Conservation (phyloP, 1,140 invertebrate genomes). For the Sycobia sp. region DNA sequence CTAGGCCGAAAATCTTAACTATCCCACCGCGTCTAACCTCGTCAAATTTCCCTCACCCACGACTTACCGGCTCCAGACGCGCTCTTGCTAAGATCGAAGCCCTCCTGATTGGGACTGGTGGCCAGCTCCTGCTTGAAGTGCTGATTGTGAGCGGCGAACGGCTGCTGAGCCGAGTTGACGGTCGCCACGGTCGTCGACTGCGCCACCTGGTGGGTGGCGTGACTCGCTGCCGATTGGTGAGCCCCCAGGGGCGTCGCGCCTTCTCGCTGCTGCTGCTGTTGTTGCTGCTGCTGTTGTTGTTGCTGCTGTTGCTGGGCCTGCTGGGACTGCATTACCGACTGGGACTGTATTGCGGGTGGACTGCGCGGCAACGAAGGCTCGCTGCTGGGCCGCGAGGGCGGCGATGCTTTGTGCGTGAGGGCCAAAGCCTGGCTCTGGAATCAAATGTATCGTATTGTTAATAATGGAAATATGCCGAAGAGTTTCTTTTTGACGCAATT, state of each 20-base stretch:
- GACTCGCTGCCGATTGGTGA: slow-evolving; percentile 15
- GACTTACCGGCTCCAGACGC: slow-evolving; percentile 62
- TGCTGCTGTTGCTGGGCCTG: slow-evolving; percentile 40
- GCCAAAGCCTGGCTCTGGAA: slow-evolving; percentile 69
- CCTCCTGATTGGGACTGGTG: slow-evolving; percentile 68
- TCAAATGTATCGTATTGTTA: too few relatives aligned
- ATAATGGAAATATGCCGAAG: too few relatives aligned
- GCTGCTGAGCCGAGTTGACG: slow-evolving; percentile 35
- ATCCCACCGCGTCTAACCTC: too few relatives aligned
- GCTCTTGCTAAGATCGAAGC: slow-evolving; percentile 67
- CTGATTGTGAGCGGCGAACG: slow-evolving; percentile 59
- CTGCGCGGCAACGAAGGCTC: slow-evolving; percentile 57
- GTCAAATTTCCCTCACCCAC: too few relatives aligned
- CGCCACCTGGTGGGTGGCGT: slow-evolving; percentile 6
- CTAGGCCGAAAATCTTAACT: too few relatives aligned
- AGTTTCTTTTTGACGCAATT: too few relatives aligned
- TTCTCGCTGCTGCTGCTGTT: slow-evolving; percentile 46
- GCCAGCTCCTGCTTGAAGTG: slow-evolving; percentile 58
- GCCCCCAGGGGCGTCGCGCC: slow-evolving; percentile 39
- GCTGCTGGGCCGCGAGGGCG: slow-evolving; percentile 60
- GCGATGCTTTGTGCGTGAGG: slow-evolving; percentile 66
- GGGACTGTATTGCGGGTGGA: slow-evolving; percentile 53
- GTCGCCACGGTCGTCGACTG: slow-evolving; percentile 16
- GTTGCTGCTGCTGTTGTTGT: slow-evolving; percentile 48
- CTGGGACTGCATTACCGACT: slow-evolving; percentile 47